Evolutionary conservation across 2,888 invertebrate species (phyloP).

Genomic region (Aethes cnicana): DNA sequence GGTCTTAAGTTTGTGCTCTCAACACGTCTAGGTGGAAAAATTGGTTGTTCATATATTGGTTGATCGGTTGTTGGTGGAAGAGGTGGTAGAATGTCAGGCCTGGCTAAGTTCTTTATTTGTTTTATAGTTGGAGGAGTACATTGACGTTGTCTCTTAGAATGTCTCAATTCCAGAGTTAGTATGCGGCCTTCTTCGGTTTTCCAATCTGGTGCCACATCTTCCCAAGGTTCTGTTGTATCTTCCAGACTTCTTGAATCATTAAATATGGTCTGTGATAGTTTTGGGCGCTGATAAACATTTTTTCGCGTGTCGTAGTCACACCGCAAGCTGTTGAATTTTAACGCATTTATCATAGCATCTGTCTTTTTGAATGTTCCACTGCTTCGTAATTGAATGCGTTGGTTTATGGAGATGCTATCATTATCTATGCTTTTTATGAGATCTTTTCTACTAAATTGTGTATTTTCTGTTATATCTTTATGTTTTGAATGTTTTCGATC

Average conservation of each 20-base stretch:
- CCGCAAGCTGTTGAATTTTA: constrained; percentile 85
- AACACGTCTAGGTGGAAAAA: constrained; percentile 79
- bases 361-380: constrained; percentile 87
- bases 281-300: constrained; percentile 68
- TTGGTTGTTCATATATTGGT: constrained; percentile 83
- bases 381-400: constrained; percentile 85
- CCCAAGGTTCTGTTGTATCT: constrained; percentile 53
- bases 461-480: constrained; percentile 53
- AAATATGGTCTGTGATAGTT: constrained; percentile 53
- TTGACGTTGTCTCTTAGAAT: constrained; percentile 87
- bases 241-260: constrained; percentile 58
- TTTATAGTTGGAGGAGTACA: constrained; percentile 77
- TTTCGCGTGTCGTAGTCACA: constrained; percentile 88
- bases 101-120: constrained; percentile 73
- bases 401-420: constrained; percentile 46
- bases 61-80: constrained; percentile 79
- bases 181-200: constrained; percentile 83
- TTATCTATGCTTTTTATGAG: constrained; percentile 57
- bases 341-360: constrained; percentile 56
- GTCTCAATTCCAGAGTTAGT: constrained; percentile 87
- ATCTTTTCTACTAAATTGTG: constrained; percentile 63
- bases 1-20: constrained; percentile 53
- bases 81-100: constrained; percentile 87
- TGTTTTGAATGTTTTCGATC: constrained; percentile 87
- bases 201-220: constrained; percentile 61